Evolutionary conservation across 2,797 vertebrate genomes (phyloP).

Genomic region (Poecilia wingei): DNA sequence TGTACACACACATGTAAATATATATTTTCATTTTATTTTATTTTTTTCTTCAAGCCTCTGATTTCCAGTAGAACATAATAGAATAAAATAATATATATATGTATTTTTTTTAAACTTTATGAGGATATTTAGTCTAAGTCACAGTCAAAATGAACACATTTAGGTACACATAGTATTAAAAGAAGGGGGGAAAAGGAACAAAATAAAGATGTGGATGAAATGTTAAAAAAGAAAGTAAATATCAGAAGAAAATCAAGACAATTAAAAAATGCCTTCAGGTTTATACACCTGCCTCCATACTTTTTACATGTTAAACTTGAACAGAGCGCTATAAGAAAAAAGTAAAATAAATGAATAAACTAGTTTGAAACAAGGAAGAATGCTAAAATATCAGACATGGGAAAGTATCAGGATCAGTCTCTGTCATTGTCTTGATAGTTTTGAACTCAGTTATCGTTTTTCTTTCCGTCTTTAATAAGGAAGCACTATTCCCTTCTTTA

Average conservation of each 20-base stretch:
- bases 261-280: not conserved
- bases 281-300: not conserved
- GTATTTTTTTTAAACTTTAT: too few species aligned
- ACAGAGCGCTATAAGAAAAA: not conserved
- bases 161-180: not conserved
- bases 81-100: not conserved
- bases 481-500: not conserved
- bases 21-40: too few species aligned
- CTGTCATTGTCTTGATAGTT: not conserved
- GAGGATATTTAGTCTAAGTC: not conserved
- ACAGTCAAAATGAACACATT: not conserved
- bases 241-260: not conserved
- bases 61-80: not conserved
- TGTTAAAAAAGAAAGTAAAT: not conserved
- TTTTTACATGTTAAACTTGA: not conserved
- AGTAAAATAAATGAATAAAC: not conserved
- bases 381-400: not conserved
- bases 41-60: not conserved
- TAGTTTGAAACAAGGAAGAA: not conserved
- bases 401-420: not conserved
- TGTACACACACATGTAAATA: not conserved
- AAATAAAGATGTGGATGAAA: not conserved
- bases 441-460: not conserved
- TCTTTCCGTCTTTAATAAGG: not conserved
- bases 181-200: rapidly evolving